A percentile compares a stretch with the other conserved stretches of the same genome.
phyloP scores from a whole-genome alignment of 2,888 invertebrate species.

The Ochropleura leucogaster region DNA sequence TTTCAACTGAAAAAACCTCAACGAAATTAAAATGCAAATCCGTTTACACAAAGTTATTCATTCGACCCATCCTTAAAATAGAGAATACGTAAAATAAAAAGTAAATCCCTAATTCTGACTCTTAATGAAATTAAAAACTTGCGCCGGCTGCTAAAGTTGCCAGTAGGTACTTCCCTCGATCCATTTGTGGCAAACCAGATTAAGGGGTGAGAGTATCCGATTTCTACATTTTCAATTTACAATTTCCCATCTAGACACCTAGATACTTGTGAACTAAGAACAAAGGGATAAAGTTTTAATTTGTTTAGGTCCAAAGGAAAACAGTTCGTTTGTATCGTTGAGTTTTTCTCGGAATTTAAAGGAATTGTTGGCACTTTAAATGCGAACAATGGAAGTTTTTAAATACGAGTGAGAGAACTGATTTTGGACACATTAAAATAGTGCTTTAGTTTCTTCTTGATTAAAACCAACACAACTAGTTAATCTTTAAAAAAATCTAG shows the following conservation, averaged over 20 bases:
- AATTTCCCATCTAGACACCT: constrained; percentile 68
- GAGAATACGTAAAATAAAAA: constrained; percentile 72
- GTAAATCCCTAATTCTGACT: constrained; percentile 74
- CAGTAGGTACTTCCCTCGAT: constrained; percentile 68
- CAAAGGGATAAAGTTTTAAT: constrained; percentile 53
- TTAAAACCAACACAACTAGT: neutral
- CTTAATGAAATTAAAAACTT: constrained; percentile 83
- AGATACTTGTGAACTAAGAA: constrained; percentile 62
- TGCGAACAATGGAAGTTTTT: constrained; percentile 25
- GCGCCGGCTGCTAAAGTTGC: constrained; percentile 72
- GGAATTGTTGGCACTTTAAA: constrained; percentile 22
- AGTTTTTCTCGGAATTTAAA: constrained; percentile 32
- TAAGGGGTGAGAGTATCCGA: constrained; percentile 66
- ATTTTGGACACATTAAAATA: constrained; percentile 1
- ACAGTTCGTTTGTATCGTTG: constrained; percentile 34
- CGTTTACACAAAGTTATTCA: constrained; percentile 76
- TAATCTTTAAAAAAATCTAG: neutral
- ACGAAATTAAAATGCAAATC: constrained; percentile 71
- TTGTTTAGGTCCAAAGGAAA: constrained; percentile 52
- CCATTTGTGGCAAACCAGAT: constrained; percentile 65
- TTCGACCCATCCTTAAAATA: constrained; percentile 71
- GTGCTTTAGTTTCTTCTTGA: neutral
- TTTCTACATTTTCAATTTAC: constrained; percentile 79
- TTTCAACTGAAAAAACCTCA: constrained; percentile 22
- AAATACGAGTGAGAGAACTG: neutral